A percentile compares a stretch with the other conserved stretches of the same genome.
phyloP scores from a whole-genome alignment of 1,140 invertebrate genomes.

The Steinernema feltiae region DNA sequence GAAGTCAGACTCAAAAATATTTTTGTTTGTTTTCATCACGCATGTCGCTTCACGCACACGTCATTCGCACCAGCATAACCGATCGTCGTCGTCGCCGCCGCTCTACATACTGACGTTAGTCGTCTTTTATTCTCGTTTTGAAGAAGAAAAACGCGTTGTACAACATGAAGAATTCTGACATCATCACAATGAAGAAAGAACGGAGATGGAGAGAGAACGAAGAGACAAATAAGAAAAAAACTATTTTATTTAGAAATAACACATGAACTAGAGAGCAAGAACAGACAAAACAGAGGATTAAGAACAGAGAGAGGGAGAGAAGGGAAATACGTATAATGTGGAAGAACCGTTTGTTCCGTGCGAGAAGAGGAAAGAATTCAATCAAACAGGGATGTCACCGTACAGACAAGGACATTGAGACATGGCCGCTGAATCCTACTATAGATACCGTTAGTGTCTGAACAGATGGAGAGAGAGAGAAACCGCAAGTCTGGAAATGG shows the following conservation, averaged over 20 bases:
- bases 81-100: too few species aligned
- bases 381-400: not conserved
- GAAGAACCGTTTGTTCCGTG: not conserved
- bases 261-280: not conserved
- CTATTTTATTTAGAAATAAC: not conserved
- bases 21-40: too few species aligned
- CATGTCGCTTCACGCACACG: too few species aligned
- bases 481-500: too few species aligned
- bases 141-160: slow-evolving; percentile 7
- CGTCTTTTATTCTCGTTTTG: slow-evolving; percentile 8
- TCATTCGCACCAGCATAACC: too few species aligned
- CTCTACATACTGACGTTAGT: not conserved
- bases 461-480: not conserved
- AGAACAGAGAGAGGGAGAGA: not conserved
- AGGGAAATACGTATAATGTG: not conserved
- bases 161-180: slow-evolving; percentile 8
- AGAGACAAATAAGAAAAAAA: not conserved
- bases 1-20: too few species aligned
- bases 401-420: not conserved
- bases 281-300: not conserved
- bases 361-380: not conserved
- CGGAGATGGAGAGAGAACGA: not conserved
- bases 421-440: too few species aligned
- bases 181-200: not conserved
- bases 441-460: not conserved